phyloP scores from a whole-genome alignment of 2,888 invertebrate genomes.

The Leuctra nigra region DNA sequence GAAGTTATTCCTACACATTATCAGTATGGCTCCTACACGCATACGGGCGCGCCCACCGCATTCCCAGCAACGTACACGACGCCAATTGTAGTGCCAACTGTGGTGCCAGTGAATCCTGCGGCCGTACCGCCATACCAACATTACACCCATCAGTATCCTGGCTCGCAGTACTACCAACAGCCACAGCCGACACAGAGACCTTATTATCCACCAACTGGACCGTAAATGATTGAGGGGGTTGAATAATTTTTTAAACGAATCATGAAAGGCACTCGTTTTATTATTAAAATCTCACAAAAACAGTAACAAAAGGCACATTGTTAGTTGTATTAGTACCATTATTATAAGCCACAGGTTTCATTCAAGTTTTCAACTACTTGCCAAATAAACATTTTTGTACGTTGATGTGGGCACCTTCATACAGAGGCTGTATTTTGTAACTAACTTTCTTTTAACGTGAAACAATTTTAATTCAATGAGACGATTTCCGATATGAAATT shows the following conservation, averaged over 20 bases:
- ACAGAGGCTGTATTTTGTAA: no score
- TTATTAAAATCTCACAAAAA: neutral
- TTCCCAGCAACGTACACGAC: conserved; percentile 21
- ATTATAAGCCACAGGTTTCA: no score
- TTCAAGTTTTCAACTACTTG: no score
- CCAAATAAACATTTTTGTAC: no score
- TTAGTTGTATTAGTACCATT: no score
- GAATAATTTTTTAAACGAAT: neutral
- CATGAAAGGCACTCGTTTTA: neutral
- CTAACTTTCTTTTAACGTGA: no score
- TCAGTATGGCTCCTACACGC: conserved; percentile 18
- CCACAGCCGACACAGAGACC: conserved; percentile 13
- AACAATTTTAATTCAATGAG: no score
- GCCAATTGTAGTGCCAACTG: conserved; percentile 1
- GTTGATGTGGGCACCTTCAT: no score
- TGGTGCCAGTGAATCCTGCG: neutral
- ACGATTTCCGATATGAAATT: no score
- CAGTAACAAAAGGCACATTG: neutral
- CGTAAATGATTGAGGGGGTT: neutral
- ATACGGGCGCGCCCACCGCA: conserved; percentile 11
- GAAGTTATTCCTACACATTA: conserved; percentile 16
- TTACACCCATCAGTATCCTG: conserved; percentile 9
- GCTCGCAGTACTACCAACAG: conserved; percentile 18
- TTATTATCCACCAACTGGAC: conserved; percentile 19
- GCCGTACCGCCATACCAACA: conserved; percentile 6